Percentiles rank a stretch among this genome's conserved stretches.
phyloP scores from a whole-genome alignment of 1,140 invertebrate species.

The Drosophila rufa region DNA sequence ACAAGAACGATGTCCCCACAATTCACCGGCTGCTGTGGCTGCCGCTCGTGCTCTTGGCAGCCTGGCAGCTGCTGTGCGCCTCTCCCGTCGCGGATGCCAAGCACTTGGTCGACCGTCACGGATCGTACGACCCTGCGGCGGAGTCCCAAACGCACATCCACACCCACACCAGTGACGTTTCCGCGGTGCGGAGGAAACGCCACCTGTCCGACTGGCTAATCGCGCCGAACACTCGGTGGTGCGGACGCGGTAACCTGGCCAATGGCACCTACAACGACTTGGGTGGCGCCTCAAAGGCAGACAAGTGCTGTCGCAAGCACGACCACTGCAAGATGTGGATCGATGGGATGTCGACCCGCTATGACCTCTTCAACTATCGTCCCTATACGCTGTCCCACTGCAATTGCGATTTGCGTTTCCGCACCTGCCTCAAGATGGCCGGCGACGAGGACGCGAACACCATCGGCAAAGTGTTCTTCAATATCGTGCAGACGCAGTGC shows the following conservation, averaged over 20 bases:
- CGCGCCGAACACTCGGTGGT: conserved; percentile 93
- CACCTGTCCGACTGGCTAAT: conserved; percentile 88
- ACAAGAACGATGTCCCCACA: conserved; percentile 13
- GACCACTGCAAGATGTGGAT: conserved; percentile 91
- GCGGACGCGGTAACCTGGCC: conserved; percentile 90
- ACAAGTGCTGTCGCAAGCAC: conserved; percentile 93
- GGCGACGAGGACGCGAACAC: conserved; percentile 93
- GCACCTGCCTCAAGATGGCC: conserved; percentile 95
- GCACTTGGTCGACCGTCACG: conserved; percentile 58
- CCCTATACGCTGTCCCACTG: conserved; percentile 95
- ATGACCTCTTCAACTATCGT: conserved; percentile 91
- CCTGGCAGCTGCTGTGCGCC: conserved; percentile 47
- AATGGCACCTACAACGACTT: conserved; percentile 89
- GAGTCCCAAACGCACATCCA: conserved; percentile 10
- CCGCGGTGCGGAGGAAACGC: conserved; percentile 62
- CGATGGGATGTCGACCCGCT: conserved; percentile 88
- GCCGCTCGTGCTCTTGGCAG: conserved; percentile 25
- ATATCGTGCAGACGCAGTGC: conserved; percentile 96
- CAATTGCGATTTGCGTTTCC: conserved; percentile 94
- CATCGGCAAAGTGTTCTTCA: conserved; percentile 97
- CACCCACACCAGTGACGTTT: conserved; percentile 22
- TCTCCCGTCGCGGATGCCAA: conserved; percentile 42
- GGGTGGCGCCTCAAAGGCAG: conserved; percentile 89
- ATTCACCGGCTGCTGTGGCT: conserved; percentile 34
- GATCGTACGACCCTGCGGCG: conserved; percentile 59